Base-by-base conservation (phyloP, 2,888 invertebrate species). In the Chorisops tibialis region DNA sequence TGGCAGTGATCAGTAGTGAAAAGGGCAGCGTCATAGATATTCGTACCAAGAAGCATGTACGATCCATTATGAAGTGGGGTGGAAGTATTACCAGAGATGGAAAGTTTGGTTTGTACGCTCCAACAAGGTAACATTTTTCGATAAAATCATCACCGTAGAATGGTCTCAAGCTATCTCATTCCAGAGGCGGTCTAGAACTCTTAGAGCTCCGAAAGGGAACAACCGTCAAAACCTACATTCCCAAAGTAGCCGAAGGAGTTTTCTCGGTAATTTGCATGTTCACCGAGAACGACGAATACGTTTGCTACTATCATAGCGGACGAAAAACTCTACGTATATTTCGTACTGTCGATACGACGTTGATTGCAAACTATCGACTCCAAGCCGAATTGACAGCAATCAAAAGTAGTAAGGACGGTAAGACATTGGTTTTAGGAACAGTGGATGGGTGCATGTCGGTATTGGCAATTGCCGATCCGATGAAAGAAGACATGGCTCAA, bases 231-330 rank as follows among this genome's bases (percentile, higher is more conserved):
- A 95, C 91, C 0, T 89, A 95, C 67, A 96, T 98, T 67, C 93
- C 93, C 5, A 87, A 92, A 74, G 90, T 97, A 0, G 96, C 97
- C 0, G 97, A 98, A 76, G 98, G 98, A 0, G 97, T 98, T 0
- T 97, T 97, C 76, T 94, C 93, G 2, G 94, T 97, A 18, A 93
- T 95, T 67, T 93, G 94, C 63, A 87, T 91, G 81, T 98, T 98
- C 76, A 96, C 94, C 63, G 89, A 91, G 67, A 93, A 89, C 2
- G 95, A 97, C 70, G 89, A 93, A 71, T 96, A 98, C 71, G 97
- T 97, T 2, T 84, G 97, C 52, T 98, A 98, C 74, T 98, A 98
- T 72, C 97, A 98, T 74, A 93, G 95, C 68, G 97, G 97, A 0
- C 86, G 91, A 70, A 93, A 96, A 77, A 97, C 97, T 0, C 82